Conservation (phyloP, 2,888 invertebrate species). For the Fragum whitleyi region DNA sequence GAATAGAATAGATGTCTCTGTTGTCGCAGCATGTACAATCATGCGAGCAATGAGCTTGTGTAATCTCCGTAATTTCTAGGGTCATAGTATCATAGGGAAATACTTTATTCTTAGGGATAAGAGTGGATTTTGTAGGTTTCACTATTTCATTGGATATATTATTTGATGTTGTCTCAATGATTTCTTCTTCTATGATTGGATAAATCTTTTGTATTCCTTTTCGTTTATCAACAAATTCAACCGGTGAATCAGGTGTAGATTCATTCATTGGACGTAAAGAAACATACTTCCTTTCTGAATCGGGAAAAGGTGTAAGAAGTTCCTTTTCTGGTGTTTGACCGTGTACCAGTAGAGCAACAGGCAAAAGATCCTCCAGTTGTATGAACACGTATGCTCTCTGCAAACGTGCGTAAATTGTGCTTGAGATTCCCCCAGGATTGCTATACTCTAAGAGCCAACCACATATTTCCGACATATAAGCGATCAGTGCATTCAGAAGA, state of each 20-base stretch:
- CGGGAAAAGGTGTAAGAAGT: background rate
- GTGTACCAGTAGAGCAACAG: background rate
- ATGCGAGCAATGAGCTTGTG: background rate
- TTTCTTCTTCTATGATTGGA: background rate
- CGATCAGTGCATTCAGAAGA: conserved; percentile 35
- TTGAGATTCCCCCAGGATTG: background rate
- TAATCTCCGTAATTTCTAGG: background rate
- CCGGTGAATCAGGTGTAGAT: background rate
- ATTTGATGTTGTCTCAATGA: background rate
- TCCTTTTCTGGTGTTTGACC: background rate
- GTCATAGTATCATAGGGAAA: background rate
- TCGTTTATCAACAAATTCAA: background rate
- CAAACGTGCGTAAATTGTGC: background rate
- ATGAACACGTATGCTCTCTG: background rate
- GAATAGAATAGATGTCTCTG: background rate
- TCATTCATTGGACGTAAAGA: background rate
- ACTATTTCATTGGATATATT: background rate
- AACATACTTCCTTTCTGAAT: background rate
- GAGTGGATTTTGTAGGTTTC: background rate
- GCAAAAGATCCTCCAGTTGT: background rate
- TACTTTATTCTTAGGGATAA: background rate
- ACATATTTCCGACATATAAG: conserved; percentile 40
- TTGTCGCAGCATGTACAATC: background rate
- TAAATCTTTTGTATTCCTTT: background rate
- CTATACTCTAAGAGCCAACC: conserved; percentile 15